These are phyloP conservation scores for Campoplex nolae DNA, from an alignment of 2,888 invertebrate species.

Conservation along the genomic window DNA sequence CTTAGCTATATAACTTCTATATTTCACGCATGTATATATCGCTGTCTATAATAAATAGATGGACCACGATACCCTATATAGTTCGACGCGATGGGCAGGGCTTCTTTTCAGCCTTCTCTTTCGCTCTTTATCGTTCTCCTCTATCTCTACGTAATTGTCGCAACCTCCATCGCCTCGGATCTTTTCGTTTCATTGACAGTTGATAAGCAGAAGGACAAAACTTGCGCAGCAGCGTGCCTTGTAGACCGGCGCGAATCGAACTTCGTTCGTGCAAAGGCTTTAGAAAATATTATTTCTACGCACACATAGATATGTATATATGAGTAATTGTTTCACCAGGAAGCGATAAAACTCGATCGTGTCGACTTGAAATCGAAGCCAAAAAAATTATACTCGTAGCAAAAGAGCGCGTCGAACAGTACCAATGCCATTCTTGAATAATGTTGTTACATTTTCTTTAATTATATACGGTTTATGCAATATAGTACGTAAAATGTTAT, in stretches of 20 bases:
- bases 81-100: not conserved
- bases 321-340: slow-evolving; percentile 23
- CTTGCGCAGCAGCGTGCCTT: not conserved
- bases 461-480: not conserved
- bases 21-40: slow-evolving; percentile 25
- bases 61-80: slow-evolving; percentile 31
- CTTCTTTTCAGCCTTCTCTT: not conserved
- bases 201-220: not conserved
- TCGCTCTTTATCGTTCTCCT: not conserved
- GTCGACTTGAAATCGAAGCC: slow-evolving; percentile 25
- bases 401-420: not conserved
- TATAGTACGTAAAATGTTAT: not conserved
- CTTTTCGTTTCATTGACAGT: not conserved
- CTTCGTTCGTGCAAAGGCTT: not conserved
- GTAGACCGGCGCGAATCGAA: not conserved
- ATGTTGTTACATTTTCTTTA: not conserved
- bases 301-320: not conserved
- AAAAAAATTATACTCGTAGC: not conserved
- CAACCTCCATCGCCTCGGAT: not conserved
- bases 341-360: slow-evolving; percentile 35
- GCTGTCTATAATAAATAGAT: slow-evolving; percentile 28
- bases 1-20: slow-evolving; percentile 7
- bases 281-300: not conserved
- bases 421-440: not conserved
- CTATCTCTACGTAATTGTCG: not conserved